Evolutionary conservation across 2,113 vertebrate genomes (phyloP), one percentile per base, ranked within the genome.

Genomic region (Pitta sordida): DNA sequence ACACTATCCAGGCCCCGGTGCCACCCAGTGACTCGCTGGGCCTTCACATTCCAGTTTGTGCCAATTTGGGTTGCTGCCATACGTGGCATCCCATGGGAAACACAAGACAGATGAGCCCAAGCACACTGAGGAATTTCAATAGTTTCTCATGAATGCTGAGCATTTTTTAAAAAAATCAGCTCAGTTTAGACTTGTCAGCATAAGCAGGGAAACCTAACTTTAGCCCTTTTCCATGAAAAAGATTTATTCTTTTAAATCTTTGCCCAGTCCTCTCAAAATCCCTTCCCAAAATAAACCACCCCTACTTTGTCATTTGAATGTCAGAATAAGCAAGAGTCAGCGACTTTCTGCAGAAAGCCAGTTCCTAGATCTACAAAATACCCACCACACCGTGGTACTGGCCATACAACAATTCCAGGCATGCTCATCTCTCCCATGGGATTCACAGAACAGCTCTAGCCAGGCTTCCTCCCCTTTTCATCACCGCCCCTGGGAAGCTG

Each of bases 211-310:
- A 93, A 58, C 58, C 89, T 79, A 89, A 87, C 65, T 91, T 93
- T 85, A 92, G 84, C 26, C 15, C 32, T 63, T 68, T 55, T 59
- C 79, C 29, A 48, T 15, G 16, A 70, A 74, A 85, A 86, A 88
- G 89, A 96, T 92, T 91, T 90, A 88, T 93, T 83, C 68, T 81
- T 86, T 48, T 21, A 70, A 75, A 39, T 29, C 78, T 73, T 65
- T 88, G 78, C 67, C 67, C 79, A 88, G 75, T 65, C 55, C 64
- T 88, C 52, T 86, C 55, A 67, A 88, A 83, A 79, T 73, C 79
- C 58, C 44, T 93, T 96, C 83, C 75, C 79, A 91, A 90, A 96
- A 93, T 62, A 91, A 90, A 80, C 76, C 37, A 77, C 11, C 23
- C 67, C 20, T 23, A 41, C 44, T 88, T 76, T 53, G 30, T 51